Evolutionary conservation across 2,113 vertebrate species (phyloP).

Genomic region (Donacobius atricapilla): DNA sequence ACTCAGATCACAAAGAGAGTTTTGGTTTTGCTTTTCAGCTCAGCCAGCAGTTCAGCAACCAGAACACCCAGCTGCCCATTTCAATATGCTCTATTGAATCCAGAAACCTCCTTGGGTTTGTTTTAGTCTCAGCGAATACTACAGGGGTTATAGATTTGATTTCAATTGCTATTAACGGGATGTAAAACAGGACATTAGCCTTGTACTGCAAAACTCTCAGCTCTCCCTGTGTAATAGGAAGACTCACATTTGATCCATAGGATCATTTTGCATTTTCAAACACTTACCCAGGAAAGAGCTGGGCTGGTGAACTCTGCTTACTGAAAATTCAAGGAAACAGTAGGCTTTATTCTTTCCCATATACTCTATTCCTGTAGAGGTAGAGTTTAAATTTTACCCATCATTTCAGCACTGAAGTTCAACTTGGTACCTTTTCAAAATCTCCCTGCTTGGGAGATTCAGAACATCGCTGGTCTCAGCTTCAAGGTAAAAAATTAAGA

Average conservation of each 20-base stretch:
- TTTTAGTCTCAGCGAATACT: neutral
- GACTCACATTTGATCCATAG: neutral
- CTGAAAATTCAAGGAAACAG: neutral
- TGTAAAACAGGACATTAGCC: slow-evolving; percentile 33
- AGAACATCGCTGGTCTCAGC: neutral
- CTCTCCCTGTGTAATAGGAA: neutral
- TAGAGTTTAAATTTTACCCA: neutral
- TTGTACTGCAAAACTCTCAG: slow-evolving; percentile 10
- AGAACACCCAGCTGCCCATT: slow-evolving; percentile 51
- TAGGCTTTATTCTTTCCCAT: neutral
- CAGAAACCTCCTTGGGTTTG: slow-evolving; percentile 12
- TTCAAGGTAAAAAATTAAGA: neutral
- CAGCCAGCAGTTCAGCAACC: neutral
- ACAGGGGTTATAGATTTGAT: slow-evolving; percentile 35
- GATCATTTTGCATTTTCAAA: slow-evolving; percentile 39
- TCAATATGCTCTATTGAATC: slow-evolving; percentile 42
- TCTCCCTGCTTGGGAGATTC: neutral
- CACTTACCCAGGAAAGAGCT: neutral
- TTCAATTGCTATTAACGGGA: slow-evolving; percentile 37
- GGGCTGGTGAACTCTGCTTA: neutral
- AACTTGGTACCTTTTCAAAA: neutral
- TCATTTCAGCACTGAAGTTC: neutral
- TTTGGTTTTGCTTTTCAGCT: neutral
- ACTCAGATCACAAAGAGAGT: neutral
- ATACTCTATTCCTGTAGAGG: neutral